Evolutionary conservation across 2,797 vertebrate genomes (phyloP).

Genomic region (Telmatherina bonti): DNA sequence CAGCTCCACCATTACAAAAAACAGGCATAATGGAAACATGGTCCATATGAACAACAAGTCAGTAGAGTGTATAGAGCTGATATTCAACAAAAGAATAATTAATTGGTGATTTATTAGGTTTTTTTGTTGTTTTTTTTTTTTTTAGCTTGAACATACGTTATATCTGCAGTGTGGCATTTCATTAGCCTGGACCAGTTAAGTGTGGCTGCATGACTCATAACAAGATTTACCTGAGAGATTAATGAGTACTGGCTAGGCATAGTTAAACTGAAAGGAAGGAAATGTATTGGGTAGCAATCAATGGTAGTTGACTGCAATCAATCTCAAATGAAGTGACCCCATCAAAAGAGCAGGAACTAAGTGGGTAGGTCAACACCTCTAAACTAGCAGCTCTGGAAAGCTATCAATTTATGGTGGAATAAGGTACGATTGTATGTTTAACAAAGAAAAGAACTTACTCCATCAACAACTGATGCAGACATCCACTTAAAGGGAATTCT

Average conservation of each 20-base stretch:
- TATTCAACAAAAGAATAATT: no score
- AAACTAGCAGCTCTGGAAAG: background rate
- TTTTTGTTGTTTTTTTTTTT: no score
- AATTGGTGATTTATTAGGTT: no score
- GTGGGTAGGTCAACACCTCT: no score
- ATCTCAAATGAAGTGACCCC: background rate
- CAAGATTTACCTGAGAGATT: background rate
- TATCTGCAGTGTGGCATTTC: background rate
- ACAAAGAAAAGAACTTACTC: slow-evolving; percentile 21
- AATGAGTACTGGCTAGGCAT: background rate
- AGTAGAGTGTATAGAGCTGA: no score
- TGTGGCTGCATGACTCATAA: background rate
- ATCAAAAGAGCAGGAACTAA: background rate
- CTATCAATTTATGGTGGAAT: background rate
- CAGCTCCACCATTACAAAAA: no score
- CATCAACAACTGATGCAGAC: slow-evolving; percentile 54
- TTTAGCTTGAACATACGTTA: no score
- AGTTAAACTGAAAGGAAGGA: background rate
- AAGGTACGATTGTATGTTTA: background rate
- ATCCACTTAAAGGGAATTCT: slow-evolving; percentile 57
- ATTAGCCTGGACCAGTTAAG: background rate
- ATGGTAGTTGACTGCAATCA: no score
- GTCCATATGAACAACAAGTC: no score
- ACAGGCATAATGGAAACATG: no score
- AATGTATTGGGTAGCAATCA: no score